Evolutionary conservation across 2,113 vertebrate genomes (phyloP), one percentile per base, ranked within the genome.

Genomic region (Rhea pennata): DNA sequence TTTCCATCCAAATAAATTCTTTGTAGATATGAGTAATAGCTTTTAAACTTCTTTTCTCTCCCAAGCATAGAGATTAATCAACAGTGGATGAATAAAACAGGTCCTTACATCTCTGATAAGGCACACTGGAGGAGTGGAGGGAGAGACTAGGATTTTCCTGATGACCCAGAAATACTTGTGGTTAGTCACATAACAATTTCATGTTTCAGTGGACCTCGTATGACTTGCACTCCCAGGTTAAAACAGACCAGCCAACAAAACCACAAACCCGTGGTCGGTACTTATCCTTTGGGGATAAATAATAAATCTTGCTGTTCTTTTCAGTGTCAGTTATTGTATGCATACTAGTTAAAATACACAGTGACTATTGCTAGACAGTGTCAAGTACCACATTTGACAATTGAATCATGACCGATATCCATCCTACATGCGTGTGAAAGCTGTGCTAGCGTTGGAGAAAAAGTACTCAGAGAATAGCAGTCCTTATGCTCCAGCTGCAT

Each of bases 391-490:
- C 1, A 0, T 36, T 31, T 50, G n/a, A 15, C 15, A 8, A 7
- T 22, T 6, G 24, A 50, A 3, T 22, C 31, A 15, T 36, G 29
- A 42, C 5, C 20, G 7, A 58, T 9, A 15, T 11, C 16, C 5
- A 14, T 9, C 7, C 36, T 21, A 48, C 14, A 5, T 3, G 10
- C 10, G 50, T 42, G 29, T 5, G n/a, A 62, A 29, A 69, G 20
- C 5, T 29, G 2, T 15, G 56, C 19, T 4, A 0, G 8, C 12
- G 12, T 46, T 12, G 1, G 12, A 48, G 40, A 3, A 48, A 62
- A 62, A 64, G 20, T 24, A 33, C 12, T 8, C 7, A 0, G 10
- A 36, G 16, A 62, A 40, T 12, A 6, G 15, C 29, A 16, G 21
- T 23, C 36, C 3, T 72, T 24, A 10, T 19, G 36, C 51, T 72